These are phyloP conservation scores for Spodoptera frugiperda DNA, from an alignment of 1,140 invertebrate species.

Conservation along the genomic window DNA sequence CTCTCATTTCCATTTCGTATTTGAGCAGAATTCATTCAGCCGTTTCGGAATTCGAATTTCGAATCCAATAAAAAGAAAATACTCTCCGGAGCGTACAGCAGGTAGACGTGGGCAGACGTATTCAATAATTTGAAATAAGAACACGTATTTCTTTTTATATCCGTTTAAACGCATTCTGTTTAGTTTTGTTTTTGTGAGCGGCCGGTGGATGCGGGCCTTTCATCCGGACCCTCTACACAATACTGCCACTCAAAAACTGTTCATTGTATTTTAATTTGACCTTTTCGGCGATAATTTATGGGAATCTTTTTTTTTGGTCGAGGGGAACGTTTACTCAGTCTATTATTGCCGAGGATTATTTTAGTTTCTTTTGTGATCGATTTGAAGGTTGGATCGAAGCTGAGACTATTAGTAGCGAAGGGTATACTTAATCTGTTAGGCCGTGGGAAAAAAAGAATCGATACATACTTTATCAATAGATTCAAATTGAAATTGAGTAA, in stretches of 20 bases:
- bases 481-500: slow-evolving; percentile 23
- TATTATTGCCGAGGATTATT: slow-evolving; percentile 81
- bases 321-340: slow-evolving; percentile 81
- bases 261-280: slow-evolving; percentile 87
- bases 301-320: slow-evolving; percentile 76
- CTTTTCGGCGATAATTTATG: slow-evolving; percentile 86
- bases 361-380: slow-evolving; percentile 76
- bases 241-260: slow-evolving; percentile 85
- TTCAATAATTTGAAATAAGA: slow-evolving; percentile 86
- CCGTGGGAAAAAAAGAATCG: slow-evolving; percentile 45
- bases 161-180: slow-evolving; percentile 85
- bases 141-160: slow-evolving; percentile 85
- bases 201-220: slow-evolving; percentile 81
- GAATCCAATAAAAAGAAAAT: slow-evolving; percentile 75
- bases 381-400: slow-evolving; percentile 68
- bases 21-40: slow-evolving; percentile 70
- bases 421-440: slow-evolving; percentile 35
- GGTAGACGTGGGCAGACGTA: slow-evolving; percentile 85
- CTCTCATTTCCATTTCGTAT: slow-evolving; percentile 61
- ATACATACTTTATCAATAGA: background rate
- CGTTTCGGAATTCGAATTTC: slow-evolving; percentile 76
- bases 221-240: slow-evolving; percentile 82
- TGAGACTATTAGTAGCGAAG: slow-evolving; percentile 53
- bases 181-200: slow-evolving; percentile 85
- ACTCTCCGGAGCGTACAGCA: slow-evolving; percentile 72